A percentile compares a stretch with the other conserved stretches of the same genome.
Evolutionary conservation across 1,140 invertebrate species (phyloP).

Genomic region (Hyles euphorbiae): DNA sequence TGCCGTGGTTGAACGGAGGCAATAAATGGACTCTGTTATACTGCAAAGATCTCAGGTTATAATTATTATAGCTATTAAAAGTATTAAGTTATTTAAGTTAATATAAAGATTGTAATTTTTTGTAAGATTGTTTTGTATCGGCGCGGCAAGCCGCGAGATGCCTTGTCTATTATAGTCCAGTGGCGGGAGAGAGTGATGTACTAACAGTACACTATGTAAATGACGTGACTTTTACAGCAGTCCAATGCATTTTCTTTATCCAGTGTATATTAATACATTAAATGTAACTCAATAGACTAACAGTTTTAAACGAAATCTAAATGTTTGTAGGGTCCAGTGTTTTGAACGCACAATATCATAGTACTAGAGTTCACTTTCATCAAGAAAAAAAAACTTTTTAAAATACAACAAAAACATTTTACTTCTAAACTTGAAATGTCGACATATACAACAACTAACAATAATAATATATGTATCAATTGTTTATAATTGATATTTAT

Average conservation of each 20-base stretch:
- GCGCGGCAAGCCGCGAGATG: constrained; percentile 38
- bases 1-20: constrained; percentile 35
- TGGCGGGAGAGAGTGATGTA: constrained; percentile 51
- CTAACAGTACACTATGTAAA: constrained; percentile 58
- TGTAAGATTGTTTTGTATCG: constrained; percentile 70
- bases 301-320: constrained; percentile 70
- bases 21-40: constrained; percentile 38
- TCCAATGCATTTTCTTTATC: constrained; percentile 63
- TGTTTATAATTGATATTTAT: constrained; percentile 73
- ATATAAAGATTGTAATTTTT: constrained; percentile 71
- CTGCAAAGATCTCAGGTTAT: constrained; percentile 73
- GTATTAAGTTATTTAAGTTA: constrained; percentile 76
- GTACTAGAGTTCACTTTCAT: constrained; percentile 72
- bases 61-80: constrained; percentile 72
- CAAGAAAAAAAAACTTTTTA: constrained; percentile 47
- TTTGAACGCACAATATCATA: constrained; percentile 73
- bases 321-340: constrained; percentile 74
- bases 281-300: constrained; percentile 66
- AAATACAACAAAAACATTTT: constrained; percentile 60
- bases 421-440: constrained; percentile 64
- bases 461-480: constrained; percentile 69
- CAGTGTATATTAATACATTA: constrained; percentile 62
- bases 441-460: constrained; percentile 70
- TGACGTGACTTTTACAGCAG: constrained; percentile 49
- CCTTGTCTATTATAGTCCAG: constrained; percentile 41